phyloP scores from a whole-genome alignment of 1,140 invertebrate genomes.

The Ylistrum balloti region DNA sequence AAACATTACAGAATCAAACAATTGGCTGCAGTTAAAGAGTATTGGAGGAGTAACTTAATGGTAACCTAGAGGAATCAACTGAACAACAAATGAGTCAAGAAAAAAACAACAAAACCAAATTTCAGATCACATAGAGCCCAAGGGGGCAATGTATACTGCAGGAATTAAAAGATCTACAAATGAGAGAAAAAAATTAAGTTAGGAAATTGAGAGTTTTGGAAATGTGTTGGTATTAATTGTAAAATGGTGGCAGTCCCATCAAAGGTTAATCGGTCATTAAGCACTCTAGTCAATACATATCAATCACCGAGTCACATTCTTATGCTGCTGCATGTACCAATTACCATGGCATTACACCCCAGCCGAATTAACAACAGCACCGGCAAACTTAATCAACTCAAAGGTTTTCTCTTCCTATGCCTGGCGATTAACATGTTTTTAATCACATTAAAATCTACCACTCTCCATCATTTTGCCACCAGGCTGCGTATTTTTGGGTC shows the following conservation, averaged over 20 bases:
- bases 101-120: neutral
- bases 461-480: slow-evolving; percentile 2
- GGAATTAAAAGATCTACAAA: neutral
- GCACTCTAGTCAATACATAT: neutral
- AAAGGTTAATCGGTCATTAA: slow-evolving; percentile 18
- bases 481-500: neutral
- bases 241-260: neutral
- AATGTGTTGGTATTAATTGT: slow-evolving; percentile 5
- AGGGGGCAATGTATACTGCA: neutral
- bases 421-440: slow-evolving; percentile 8
- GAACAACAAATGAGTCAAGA: neutral
- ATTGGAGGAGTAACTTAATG: neutral
- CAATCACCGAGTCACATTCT: neutral
- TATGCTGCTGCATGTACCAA: slow-evolving; percentile 35
- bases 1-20: neutral
- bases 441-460: slow-evolving; percentile 35
- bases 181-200: neutral
- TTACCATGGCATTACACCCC: slow-evolving; percentile 24
- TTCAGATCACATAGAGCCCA: neutral
- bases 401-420: neutral
- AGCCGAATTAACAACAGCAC: neutral
- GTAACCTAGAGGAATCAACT: slow-evolving; percentile 13
- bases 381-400: neutral
- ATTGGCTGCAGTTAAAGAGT: neutral
- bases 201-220: slow-evolving; percentile 10